Evolutionary conservation across 2,888 invertebrate genomes (phyloP).

Genomic region (Camptogramma bilineatum): DNA sequence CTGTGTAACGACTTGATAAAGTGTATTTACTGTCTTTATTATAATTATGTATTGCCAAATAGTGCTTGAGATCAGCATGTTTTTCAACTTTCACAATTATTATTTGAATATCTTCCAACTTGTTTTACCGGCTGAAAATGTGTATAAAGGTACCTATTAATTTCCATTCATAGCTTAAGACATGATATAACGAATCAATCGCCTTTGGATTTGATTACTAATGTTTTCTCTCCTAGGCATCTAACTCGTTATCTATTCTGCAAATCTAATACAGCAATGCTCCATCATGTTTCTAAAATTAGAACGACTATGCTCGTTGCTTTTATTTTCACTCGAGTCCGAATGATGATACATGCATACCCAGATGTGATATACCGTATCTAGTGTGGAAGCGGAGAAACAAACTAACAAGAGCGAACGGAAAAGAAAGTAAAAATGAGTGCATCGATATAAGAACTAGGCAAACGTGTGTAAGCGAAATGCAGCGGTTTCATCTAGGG

Average conservation of each 20-base stretch:
- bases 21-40: too few relatives aligned
- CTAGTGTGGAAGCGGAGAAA: conserved; percentile 56
- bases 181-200: not conserved
- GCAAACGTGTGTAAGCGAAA: conserved; percentile 72
- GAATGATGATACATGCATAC: conserved; percentile 33
- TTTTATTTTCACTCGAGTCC: conserved; percentile 58
- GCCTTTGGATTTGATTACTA: not conserved
- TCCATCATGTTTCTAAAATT: conserved; percentile 13
- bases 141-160: not conserved
- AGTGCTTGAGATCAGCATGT: not conserved
- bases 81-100: not conserved
- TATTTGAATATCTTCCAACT: not conserved
- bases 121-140: not conserved
- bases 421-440: conserved; percentile 85
- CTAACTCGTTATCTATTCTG: not conserved
- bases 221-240: not conserved
- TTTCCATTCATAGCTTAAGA: not conserved
- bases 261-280: conserved; percentile 11
- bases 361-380: conserved; percentile 38
- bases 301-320: conserved; percentile 21
- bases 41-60: too few relatives aligned
- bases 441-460: conserved; percentile 79
- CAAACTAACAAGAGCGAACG: conserved; percentile 79
- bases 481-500: conserved; percentile 69
- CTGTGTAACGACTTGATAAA: too few relatives aligned